phyloP scores from a whole-genome alignment of 2,113 vertebrate species.

The Peucedramus taeniatus region DNA sequence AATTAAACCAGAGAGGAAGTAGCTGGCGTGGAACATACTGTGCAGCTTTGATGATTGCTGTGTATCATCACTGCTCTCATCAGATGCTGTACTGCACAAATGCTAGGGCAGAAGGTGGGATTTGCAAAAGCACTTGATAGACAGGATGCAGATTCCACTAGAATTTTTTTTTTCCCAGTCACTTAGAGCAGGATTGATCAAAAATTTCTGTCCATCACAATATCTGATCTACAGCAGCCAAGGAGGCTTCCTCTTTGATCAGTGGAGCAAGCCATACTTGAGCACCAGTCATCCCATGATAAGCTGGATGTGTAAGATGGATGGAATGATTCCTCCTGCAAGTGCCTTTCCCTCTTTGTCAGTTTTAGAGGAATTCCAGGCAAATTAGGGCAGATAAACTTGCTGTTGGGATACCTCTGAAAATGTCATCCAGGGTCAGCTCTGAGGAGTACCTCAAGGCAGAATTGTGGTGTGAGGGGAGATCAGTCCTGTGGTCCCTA shows the following conservation, averaged over 20 bases:
- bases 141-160: not conserved
- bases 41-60: not conserved
- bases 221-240: not conserved
- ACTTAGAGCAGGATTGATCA: not conserved
- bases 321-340: not conserved
- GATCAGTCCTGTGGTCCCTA: not conserved
- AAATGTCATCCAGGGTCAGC: not conserved
- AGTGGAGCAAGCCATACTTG: not conserved
- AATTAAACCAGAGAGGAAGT: slow-evolving; percentile 49
- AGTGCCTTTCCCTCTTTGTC: not conserved
- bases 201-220: not conserved
- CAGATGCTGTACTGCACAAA: not conserved
- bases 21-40: not conserved
- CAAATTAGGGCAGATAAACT: not conserved
- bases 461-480: not conserved
- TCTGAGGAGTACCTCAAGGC: not conserved
- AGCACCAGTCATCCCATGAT: not conserved
- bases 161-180: not conserved
- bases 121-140: not conserved
- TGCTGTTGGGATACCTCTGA: not conserved
- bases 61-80: not conserved
- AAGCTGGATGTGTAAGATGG: not conserved
- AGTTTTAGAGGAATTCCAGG: not conserved
- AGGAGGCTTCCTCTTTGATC: not conserved
- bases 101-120: not conserved